A percentile compares a stretch with the other conserved stretches of the same genome.
Conservation (phyloP, 2,113 vertebrate genomes). For the Sinocyclocheilus maitianheensis region DNA sequence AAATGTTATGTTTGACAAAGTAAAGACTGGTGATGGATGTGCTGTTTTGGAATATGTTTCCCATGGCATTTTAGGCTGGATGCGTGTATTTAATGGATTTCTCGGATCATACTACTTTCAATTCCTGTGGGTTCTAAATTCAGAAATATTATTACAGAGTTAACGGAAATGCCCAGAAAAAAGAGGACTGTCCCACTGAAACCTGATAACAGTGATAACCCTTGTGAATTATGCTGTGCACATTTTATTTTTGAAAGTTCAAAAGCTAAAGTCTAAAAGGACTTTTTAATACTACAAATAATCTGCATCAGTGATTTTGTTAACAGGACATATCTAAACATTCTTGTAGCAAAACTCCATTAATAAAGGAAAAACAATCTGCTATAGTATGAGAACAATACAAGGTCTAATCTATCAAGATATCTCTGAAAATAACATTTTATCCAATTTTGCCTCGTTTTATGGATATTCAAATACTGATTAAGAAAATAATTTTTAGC, state of each 20-base stretch:
- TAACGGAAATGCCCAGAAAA: not conserved
- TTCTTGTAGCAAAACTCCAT: not conserved
- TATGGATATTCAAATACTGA: not conserved
- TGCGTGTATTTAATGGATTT: not conserved
- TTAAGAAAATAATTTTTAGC: not conserved
- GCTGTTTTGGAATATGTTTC: not conserved
- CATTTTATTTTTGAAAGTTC: not conserved
- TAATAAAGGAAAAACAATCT: not conserved
- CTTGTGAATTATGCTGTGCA: not conserved
- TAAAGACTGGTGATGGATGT: not conserved
- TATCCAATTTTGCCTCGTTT: not conserved
- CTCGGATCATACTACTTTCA: not conserved
- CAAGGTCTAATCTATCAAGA: not conserved
- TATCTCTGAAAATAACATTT: not conserved
- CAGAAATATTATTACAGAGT: slow-evolving; percentile 8
- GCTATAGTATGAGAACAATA: not conserved
- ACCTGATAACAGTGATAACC: not conserved
- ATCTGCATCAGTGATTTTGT: not conserved
- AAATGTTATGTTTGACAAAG: not conserved
- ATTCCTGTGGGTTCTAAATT: not conserved
- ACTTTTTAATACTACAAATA: not conserved
- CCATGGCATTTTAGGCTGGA: not conserved
- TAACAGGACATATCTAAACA: not conserved
- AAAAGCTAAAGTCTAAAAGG: not conserved
- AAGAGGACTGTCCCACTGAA: not conserved